These are phyloP conservation scores for Brenthis ino DNA, from an alignment of 2,888 invertebrate genomes.

Conservation along the genomic window DNA sequence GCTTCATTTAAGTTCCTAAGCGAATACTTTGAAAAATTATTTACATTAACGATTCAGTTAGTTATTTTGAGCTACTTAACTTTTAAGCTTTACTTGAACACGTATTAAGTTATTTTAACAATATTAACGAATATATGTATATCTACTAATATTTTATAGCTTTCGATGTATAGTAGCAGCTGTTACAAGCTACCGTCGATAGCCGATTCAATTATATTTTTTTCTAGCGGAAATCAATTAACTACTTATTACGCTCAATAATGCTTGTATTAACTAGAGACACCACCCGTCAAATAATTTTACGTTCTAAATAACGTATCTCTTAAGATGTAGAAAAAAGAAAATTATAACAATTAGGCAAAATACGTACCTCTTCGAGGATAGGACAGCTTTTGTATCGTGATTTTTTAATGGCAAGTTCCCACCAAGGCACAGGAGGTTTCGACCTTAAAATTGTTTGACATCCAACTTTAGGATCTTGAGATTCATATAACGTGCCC, in stretches of 20 bases:
- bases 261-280: constrained; percentile 17
- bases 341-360: constrained; percentile 26
- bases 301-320: neutral
- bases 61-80: too few relatives aligned
- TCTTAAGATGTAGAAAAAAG: too few relatives aligned
- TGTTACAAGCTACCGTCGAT: constrained; percentile 35
- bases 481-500: constrained; percentile 76
- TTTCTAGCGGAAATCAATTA: constrained; percentile 44
- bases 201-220: constrained; percentile 44
- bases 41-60: too few relatives aligned
- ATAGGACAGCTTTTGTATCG: constrained; percentile 92
- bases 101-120: too few relatives aligned
- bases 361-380: constrained; percentile 83
- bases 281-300: neutral
- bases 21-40: too few relatives aligned
- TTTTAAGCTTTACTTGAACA: too few relatives aligned
- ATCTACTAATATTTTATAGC: too few relatives aligned
- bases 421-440: constrained; percentile 93
- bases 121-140: too few relatives aligned
- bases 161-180: constrained; percentile 10
- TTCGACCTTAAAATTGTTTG: constrained; percentile 85
- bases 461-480: constrained; percentile 86
- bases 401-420: constrained; percentile 90
- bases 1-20: too few relatives aligned
- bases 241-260: constrained; percentile 25